Evolutionary conservation across 2,888 invertebrate species (phyloP), one percentile per base, ranked within the genome.

Genomic region (Drosophila neoperkinsi): DNA sequence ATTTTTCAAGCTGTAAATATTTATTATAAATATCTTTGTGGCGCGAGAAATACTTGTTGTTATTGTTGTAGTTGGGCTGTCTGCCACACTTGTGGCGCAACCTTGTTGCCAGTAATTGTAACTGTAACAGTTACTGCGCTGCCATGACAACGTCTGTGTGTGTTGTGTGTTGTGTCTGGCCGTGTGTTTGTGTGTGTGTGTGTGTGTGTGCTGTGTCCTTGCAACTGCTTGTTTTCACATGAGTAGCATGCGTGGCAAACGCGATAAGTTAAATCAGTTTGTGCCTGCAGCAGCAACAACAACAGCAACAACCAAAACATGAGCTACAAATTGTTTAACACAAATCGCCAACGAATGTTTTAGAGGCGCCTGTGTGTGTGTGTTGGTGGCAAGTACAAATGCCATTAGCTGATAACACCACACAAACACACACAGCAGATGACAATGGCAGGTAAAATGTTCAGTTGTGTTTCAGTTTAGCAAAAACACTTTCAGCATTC

Each of bases 321-420:
- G 81, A 77, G 73, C 83, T 85, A 81, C 85, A 88, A 85, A 85
- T 85, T 88, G 85, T 81, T 88, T 60, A 82, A 87, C 88, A 87
- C 84, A 84, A 84, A 79, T 84, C 79, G 74, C 81, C 21, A 49
- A 49, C 49, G 18, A 55, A 46, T 58, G 55, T 52, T 71, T 60
- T 56, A 52, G 55, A 30, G 1, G 18, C 7, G 28, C 3, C 3
- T 6, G 36, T 50, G 64, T 51, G n/a, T 6, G 7, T 0, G 33
- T 66, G 52, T 57, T 70, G 74, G 16, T 7, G 18, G 18, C 36
- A 36, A 77, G 70, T 63, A 18, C 28, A 38, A 53, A 21, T 52
- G 52, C 33, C 52, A 16, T 21, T 16, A 25, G 33, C 52, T 52
- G 34, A 25, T 52, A 52, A 34, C 52, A 69, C 52, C 13, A 43